These are phyloP conservation scores for Lycophotia porphyrea DNA, from an alignment of 2,888 invertebrate species.

Conservation along the genomic window DNA sequence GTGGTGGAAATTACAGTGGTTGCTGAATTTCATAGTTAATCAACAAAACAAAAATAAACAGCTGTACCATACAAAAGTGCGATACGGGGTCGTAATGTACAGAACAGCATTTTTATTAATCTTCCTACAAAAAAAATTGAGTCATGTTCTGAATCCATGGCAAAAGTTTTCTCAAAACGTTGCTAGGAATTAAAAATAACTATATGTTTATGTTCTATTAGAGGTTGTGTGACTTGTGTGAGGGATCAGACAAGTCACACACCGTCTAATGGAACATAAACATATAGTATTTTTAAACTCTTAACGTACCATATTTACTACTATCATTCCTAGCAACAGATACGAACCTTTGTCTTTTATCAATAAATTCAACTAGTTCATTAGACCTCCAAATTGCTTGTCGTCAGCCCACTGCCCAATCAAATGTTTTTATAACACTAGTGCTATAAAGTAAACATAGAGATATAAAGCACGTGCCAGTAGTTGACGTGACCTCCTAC, in stretches of 20 bases:
- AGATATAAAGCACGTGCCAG: conserved; percentile 62
- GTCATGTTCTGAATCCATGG: not conserved
- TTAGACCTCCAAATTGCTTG: conserved; percentile 49
- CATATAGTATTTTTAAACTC: not conserved
- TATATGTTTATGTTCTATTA: no score
- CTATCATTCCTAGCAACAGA: conserved; percentile 38
- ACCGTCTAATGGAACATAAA: not conserved
- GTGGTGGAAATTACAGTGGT: no score
- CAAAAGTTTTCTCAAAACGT: not conserved
- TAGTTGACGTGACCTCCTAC: conserved; percentile 66
- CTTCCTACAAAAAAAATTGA: not conserved
- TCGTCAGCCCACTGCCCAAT: conserved; percentile 51
- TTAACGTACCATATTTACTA: conserved; percentile 1
- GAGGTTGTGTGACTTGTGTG: no score
- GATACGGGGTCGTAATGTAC: not conserved
- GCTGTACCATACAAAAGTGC: not conserved
- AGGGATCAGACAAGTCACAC: not conserved
- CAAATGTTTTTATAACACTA: conserved; percentile 48
- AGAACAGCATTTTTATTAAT: not conserved
- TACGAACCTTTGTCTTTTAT: conserved; percentile 34
- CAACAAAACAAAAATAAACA: not conserved
- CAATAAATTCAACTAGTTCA: conserved; percentile 42
- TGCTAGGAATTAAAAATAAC: no score
- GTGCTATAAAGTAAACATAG: conserved; percentile 50
- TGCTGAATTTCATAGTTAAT: not conserved